A percentile compares a stretch with the other conserved stretches of the same genome.
These are phyloP conservation scores for Oxytorus armatus DNA, from an alignment of 2,888 invertebrate species.

Conservation along the genomic window DNA sequence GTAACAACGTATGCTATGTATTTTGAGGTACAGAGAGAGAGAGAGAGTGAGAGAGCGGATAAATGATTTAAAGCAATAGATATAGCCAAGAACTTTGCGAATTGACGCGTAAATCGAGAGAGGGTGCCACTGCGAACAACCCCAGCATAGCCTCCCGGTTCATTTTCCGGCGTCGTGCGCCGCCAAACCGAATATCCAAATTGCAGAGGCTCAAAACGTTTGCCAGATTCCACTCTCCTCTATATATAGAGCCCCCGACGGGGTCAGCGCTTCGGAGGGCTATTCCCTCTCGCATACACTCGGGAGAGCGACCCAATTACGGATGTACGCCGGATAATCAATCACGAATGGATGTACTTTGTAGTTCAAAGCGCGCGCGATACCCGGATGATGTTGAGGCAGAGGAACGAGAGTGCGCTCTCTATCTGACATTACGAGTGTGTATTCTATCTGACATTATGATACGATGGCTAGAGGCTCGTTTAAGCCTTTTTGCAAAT, in stretches of 20 bases:
- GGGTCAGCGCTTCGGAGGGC: conserved; percentile 33
- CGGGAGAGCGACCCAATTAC: conserved; percentile 50
- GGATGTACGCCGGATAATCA: conserved; percentile 47
- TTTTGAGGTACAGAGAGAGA: neutral
- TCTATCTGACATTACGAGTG: neutral
- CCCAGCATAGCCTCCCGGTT: conserved; percentile 5
- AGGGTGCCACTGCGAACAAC: neutral
- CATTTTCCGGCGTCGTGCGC: conserved; percentile 3
- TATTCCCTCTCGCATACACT: conserved; percentile 38
- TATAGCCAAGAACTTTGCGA: conserved; percentile 26
- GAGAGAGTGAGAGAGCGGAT: conserved; percentile 8
- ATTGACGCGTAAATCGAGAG: conserved; percentile 47
- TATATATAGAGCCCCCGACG: neutral
- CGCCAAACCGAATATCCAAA: conserved; percentile 49
- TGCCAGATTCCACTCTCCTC: neutral
- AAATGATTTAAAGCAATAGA: neutral
- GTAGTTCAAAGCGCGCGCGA: conserved; percentile 43
- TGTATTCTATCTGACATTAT: neutral
- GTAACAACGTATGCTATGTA: neutral
- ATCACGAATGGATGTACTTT: conserved; percentile 56
- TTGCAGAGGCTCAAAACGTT: conserved; percentile 41
- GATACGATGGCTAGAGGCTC: neutral
- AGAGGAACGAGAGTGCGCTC: neutral
- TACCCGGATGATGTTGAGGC: neutral
- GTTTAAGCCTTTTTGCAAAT: neutral